Evolutionary conservation across 1,140 invertebrate species (phyloP).

Genomic region (Nomia melanderi): DNA sequence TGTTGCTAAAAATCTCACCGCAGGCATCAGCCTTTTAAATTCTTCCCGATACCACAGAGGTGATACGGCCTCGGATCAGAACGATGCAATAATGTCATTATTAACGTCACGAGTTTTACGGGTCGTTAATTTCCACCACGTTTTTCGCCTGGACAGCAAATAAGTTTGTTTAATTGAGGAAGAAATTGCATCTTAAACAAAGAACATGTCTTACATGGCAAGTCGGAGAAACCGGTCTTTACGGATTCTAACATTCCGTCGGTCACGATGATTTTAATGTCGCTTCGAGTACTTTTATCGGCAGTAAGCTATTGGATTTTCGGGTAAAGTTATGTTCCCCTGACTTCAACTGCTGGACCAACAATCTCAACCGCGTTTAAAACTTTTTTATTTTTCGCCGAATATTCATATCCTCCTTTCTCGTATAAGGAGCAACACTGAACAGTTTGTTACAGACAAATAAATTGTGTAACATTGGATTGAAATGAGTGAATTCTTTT

Average conservation of each 20-base stretch:
- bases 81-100: conserved; percentile 57
- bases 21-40: not conserved
- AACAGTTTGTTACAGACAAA: too few species aligned
- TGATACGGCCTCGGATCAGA: conserved; percentile 29
- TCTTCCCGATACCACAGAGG: conserved; percentile 20
- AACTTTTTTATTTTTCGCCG: too few species aligned
- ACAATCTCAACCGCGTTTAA: too few species aligned
- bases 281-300: not conserved
- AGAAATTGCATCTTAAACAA: conserved; percentile 57
- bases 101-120: conserved; percentile 62
- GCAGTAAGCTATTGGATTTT: not conserved
- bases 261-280: not conserved
- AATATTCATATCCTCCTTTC: too few species aligned
- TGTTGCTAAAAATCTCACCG: conserved; percentile 19
- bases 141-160: conserved; percentile 7
- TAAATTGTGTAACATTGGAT: too few species aligned
- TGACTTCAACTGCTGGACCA: too few species aligned
- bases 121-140: conserved; percentile 53
- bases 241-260: conserved; percentile 36
- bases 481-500: too few species aligned
- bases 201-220: conserved; percentile 26
- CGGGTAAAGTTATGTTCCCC: not conserved
- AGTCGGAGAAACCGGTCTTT: conserved; percentile 55
- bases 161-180: conserved; percentile 57
- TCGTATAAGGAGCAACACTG: too few species aligned